phyloP scores from a whole-genome alignment of 30 jellyfish, hydroid and myxozoan genomes.

The Chrysaora quinquecirrha region DNA sequence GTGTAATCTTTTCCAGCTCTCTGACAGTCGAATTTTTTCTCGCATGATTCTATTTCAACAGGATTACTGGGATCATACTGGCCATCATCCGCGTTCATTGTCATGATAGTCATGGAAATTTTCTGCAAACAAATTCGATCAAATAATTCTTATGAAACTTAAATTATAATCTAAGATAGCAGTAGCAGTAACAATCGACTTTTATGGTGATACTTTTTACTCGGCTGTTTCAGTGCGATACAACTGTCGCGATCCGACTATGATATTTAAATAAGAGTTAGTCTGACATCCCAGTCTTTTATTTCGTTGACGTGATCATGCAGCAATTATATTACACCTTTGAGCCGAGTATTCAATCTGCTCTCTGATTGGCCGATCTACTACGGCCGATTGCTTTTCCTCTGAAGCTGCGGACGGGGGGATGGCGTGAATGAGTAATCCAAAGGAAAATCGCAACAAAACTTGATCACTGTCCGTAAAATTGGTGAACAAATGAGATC shows the following conservation, averaged over 20 bases:
- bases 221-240: background rate
- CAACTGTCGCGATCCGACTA: background rate
- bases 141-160: background rate
- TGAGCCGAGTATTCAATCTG: conserved; percentile 58
- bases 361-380: conserved; percentile 56
- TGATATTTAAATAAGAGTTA: background rate
- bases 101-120: conserved; percentile 43
- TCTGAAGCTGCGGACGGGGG: conserved; percentile 78
- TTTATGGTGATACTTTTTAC: background rate
- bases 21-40: background rate
- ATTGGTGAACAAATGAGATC: background rate
- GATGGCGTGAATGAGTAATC: background rate
- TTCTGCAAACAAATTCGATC: conserved; percentile 37
- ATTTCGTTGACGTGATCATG: conserved; percentile 56
- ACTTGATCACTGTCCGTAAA: background rate
- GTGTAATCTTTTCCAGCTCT: conserved; percentile 48
- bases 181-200: background rate
- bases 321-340: conserved; percentile 52
- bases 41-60: background rate
- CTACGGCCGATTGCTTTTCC: conserved; percentile 71
- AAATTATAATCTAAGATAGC: background rate
- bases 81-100: conserved; percentile 65
- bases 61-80: conserved; percentile 32
- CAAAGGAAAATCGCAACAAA: background rate
- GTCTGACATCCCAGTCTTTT: conserved; percentile 31